Base-by-base conservation (phyloP, 2,113 vertebrate genomes). In the Nansenia antarctica region DNA sequence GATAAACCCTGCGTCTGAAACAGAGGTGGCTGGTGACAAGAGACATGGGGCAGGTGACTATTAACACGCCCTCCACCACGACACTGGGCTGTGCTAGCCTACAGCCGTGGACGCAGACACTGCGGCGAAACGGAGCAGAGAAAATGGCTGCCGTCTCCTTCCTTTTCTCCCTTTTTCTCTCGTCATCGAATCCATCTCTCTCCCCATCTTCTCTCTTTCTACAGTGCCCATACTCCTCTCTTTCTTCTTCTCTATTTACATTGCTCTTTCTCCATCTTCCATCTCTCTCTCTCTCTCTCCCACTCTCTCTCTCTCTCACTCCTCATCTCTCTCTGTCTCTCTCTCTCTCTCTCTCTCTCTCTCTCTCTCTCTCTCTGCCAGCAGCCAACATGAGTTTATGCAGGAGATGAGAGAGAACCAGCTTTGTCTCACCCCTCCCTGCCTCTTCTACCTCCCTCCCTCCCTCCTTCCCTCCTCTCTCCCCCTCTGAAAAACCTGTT, bases 391-490 rank as follows among this genome's bases (percentile, higher is more conserved):
- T 24, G 29, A 64, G 52, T 64, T 60, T 35, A 52, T 64, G 70
- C 69, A 47, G 59, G 37, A 54, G 24, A 68, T 45, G 67, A 60
- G 62, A 65, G 70, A 34, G 27, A 62, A 66, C 30, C 62, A 69
- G 49, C 60, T 54, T 60, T 72, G 72, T 49, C 52, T 67, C 67
- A 67, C 55, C 18, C 47, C 42, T 9, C 52, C 42, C 3, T 27
- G 1, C 20, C n/a, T 31, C n/a, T 30, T 45, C 34, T 24, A 39
- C 35, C 60, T 58, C 24, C 45, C 26, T 9, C 15, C 29, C 55
- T 8, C 32, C 35, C 5, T 34, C 54, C 2, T 18, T 1, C 31
- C 5, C 14, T 20, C 35, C 3, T 15, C 39, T 22, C 34, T 26
- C 57, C 5, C 55, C 58, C 67, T 60, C 54, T 27, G 32, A 20